phyloP scores from a whole-genome alignment of 2,113 vertebrate species.

The Neodontobutis hainanensis region DNA sequence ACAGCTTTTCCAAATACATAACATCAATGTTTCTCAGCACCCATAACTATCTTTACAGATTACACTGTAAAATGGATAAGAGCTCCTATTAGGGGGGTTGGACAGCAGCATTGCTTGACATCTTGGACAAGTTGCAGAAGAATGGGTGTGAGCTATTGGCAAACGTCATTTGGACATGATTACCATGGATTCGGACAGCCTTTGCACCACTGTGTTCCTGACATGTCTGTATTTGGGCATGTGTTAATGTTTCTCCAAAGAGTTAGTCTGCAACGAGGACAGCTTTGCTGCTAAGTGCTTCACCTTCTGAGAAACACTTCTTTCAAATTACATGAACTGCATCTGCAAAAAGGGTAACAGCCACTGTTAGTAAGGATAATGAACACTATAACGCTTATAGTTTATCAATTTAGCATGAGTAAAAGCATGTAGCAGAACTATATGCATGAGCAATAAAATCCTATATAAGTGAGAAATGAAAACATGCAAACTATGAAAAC shows the following conservation, averaged over 20 bases:
- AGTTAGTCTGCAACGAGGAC: conserved; percentile 85
- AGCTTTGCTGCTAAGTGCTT: conserved; percentile 85
- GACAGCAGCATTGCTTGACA: conserved; percentile 79
- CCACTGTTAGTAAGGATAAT: not conserved
- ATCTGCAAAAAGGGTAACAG: conserved; percentile 80
- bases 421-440: conserved; percentile 25
- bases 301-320: conserved; percentile 81
- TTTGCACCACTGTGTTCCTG: conserved; percentile 72
- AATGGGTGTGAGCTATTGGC: conserved; percentile 64
- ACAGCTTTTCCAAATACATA: conserved; percentile 68
- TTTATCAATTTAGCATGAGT: conserved; percentile 10
- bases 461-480: conserved; percentile 20
- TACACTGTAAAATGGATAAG: conserved; percentile 70
- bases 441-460: not conserved
- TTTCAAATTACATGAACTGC: conserved; percentile 97
- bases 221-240: conserved; percentile 71
- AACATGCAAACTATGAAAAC: conserved; percentile 14
- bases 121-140: conserved; percentile 81
- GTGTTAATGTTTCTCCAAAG: conserved; percentile 80
- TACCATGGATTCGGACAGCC: conserved; percentile 68
- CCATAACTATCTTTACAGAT: conserved; percentile 70
- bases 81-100: conserved; percentile 74
- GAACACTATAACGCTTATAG: not conserved
- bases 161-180: conserved; percentile 60
- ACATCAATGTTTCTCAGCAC: conserved; percentile 74